phyloP scores from a whole-genome alignment of 2,888 invertebrate species.

The Taphrorychus bicolor region DNA sequence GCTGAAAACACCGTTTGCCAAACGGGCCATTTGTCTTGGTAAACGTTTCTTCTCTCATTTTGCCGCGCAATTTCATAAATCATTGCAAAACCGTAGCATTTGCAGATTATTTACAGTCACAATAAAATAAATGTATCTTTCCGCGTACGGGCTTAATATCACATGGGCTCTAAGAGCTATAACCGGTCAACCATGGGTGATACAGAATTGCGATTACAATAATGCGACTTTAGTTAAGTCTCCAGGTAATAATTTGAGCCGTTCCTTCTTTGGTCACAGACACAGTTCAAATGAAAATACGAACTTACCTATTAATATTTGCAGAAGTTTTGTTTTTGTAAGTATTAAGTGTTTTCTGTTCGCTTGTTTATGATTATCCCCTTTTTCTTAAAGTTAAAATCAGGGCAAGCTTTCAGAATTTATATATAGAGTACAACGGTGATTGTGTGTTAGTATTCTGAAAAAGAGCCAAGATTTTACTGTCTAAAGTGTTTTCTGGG shows the following conservation, averaged over 20 bases:
- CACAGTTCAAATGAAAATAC: too few species aligned
- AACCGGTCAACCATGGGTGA: conserved; percentile 21
- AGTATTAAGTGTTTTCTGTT: too few species aligned
- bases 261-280: background rate
- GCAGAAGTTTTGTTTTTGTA: too few species aligned
- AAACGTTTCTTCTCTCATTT: conserved; percentile 40
- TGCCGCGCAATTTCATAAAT: conserved; percentile 37
- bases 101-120: conserved; percentile 39
- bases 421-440: too few species aligned
- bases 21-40: conserved; percentile 38
- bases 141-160: conserved; percentile 35
- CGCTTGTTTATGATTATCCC: too few species aligned
- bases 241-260: background rate
- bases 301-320: too few species aligned
- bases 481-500: too few species aligned
- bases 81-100: conserved; percentile 37
- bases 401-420: too few species aligned
- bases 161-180: conserved; percentile 24
- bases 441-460: too few species aligned
- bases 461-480: too few species aligned
- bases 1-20: conserved; percentile 31
- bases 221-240: background rate
- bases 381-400: too few species aligned
- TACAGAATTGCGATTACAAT: conserved; percentile 12
- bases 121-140: conserved; percentile 39